Base-by-base conservation (phyloP, 2,113 vertebrate species). In the Centrocercus urophasianus region DNA sequence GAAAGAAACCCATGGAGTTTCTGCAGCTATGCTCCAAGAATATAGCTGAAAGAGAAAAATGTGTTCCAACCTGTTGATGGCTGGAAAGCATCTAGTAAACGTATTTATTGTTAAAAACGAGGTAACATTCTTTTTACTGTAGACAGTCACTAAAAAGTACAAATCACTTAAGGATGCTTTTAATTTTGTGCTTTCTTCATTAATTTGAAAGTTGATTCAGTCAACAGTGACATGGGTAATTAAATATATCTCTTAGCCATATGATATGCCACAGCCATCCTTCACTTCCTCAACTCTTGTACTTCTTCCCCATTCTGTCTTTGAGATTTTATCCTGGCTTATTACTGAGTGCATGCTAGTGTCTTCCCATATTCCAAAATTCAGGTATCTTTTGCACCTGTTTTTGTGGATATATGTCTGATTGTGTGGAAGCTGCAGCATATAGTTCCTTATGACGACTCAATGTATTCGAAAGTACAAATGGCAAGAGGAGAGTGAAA, bases 401-500 rank as follows among this genome's bases (percentile, higher is more conserved):
- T 30, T 83, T 89, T 67, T 34, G 11, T 6, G 13, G 24, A 25
- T 84, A 21, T 66, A 8, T 40, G 5, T 83, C 16, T 27, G 16
- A 18, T 74, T 5, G 1, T n/a, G 10, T 69, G 84, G 77, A 87
- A 72, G n/a, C 21, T 79, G 22, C 11, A 81, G 65, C 54, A 2
- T 75, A 13, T 25, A 61, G 38, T 83, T 93, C 32, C 19, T 10
- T 67, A 24, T 79, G 36, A 48, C 86, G 57, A 54, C 30, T 85
- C 84, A 85, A 25, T 60, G 47, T 91, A 14, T 73, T 85, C 45
- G 79, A 89, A 91, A 87, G n/a, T 52, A 75, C 65, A 92, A 64
- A 92, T 93, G 83, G 87, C 70, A 61, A 81, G 81, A 93, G n/a
- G 12, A 73, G 71, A 93, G 47, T 59, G 54, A 91, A 93, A 82